Conservation (phyloP, 2,888 invertebrate species). For the Eupithecia subfuscata region DNA sequence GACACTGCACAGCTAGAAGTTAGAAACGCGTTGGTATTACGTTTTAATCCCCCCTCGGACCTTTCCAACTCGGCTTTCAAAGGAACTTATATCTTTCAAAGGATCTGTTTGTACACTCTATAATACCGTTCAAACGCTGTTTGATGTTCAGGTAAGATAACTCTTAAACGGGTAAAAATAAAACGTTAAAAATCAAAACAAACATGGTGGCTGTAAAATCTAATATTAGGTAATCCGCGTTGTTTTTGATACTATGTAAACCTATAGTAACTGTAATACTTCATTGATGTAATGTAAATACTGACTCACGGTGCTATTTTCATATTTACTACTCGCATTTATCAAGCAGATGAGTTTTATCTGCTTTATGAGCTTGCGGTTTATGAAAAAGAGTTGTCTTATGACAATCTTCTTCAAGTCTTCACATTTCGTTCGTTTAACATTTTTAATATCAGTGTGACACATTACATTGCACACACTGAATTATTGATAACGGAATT, state of each 20-base stretch:
- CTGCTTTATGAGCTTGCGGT: neutral
- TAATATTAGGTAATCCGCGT: neutral
- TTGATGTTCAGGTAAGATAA: slow-evolving; percentile 18
- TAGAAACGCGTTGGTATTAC: slow-evolving; percentile 33
- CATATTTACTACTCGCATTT: neutral
- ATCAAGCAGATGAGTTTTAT: neutral
- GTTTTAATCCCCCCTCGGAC: slow-evolving; percentile 37
- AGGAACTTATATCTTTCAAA: slow-evolving; percentile 34
- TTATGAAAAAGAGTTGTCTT: neutral
- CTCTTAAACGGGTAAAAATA: neutral
- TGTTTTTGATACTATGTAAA: neutral
- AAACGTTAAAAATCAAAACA: neutral
- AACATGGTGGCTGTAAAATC: neutral
- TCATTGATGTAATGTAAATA: neutral
- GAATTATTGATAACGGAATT: slow-evolving; percentile 10
- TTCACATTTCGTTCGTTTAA: no score
- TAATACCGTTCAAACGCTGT: slow-evolving; percentile 22
- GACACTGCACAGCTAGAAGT: slow-evolving; percentile 33
- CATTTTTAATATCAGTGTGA: neutral
- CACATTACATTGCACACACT: neutral
- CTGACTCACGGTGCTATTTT: neutral
- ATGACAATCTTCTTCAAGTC: no score
- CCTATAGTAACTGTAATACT: no score
- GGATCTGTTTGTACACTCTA: slow-evolving; percentile 30
- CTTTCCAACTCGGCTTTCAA: slow-evolving; percentile 36